phyloP scores from a whole-genome alignment of 1,140 invertebrate species.

The Tyrophagus putrescentiae region DNA sequence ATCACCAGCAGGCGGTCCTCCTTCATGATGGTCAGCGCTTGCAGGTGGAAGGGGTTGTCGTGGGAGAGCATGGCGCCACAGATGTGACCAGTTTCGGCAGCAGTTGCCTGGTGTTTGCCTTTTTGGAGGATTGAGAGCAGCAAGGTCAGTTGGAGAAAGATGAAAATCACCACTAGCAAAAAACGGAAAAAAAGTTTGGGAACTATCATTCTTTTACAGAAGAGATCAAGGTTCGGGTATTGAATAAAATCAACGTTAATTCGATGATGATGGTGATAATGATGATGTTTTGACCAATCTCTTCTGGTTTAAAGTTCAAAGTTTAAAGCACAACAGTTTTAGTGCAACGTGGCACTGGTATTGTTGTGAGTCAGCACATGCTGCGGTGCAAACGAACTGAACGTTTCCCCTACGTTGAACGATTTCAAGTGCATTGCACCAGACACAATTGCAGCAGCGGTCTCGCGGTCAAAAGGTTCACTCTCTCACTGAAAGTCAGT shows the following conservation, averaged over 20 bases:
- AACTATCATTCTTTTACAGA: too few relatives aligned
- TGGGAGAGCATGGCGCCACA: too few relatives aligned
- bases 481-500: too few relatives aligned
- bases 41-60: too few relatives aligned
- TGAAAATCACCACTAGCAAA: too few relatives aligned
- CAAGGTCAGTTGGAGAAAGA: too few relatives aligned
- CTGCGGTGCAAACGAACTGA: not conserved
- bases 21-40: too few relatives aligned
- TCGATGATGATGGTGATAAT: not conserved
- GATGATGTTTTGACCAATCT: not conserved
- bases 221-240: not conserved
- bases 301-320: not conserved
- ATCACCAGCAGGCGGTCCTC: too few relatives aligned
- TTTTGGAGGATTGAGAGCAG: too few relatives aligned
- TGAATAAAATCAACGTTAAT: not conserved
- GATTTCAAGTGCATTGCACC: not conserved
- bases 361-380: not conserved
- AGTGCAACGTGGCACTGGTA: not conserved
- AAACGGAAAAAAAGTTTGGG: too few relatives aligned
- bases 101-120: too few relatives aligned
- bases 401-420: not conserved
- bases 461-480: not conserved
- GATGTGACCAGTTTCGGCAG: too few relatives aligned
- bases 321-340: not conserved
- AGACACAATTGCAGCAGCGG: not conserved